A percentile compares a stretch with the other conserved stretches of the same genome.
Evolutionary conservation across 2,888 invertebrate species (phyloP).

Genomic region (Chironomus riparius): DNA sequence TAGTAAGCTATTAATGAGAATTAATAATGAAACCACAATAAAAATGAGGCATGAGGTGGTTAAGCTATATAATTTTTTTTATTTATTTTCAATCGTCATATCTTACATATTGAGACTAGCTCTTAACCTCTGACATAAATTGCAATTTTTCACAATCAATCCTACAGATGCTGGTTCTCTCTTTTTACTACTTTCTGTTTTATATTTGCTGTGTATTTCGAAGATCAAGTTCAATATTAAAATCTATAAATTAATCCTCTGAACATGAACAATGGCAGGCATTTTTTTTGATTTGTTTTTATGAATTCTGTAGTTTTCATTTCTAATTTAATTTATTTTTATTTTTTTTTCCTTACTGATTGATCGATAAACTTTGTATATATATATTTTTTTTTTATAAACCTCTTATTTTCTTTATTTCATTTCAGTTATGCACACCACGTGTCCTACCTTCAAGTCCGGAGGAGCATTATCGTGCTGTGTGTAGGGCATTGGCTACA

Average conservation of each 20-base stretch:
- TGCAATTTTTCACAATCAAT: slow-evolving; percentile 4
- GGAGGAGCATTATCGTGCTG: slow-evolving; percentile 67
- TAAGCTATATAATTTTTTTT: not conserved
- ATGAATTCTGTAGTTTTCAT: not conserved
- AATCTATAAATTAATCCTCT: not conserved
- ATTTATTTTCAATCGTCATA: not conserved
- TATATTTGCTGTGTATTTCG: not conserved
- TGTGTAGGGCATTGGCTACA: slow-evolving; percentile 83
- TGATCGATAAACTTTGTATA: not conserved
- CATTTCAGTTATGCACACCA: slow-evolving; percentile 45
- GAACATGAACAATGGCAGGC: not conserved
- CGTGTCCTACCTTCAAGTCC: slow-evolving; percentile 44
- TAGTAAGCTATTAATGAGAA: not conserved
- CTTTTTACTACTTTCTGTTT: not conserved
- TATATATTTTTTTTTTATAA: not conserved
- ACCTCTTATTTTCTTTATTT: not conserved
- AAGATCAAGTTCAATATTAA: slow-evolving; percentile 1
- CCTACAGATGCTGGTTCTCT: not conserved
- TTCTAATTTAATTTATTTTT: not conserved
- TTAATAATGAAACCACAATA: not conserved
- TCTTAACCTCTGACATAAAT: not conserved
- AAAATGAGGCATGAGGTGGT: not conserved
- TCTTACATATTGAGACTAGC: not conserved
- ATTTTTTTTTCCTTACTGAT: not conserved
- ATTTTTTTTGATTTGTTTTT: not conserved